These are phyloP conservation scores for Drosophila tropicalis DNA, from an alignment of 1,140 invertebrate genomes.

Conservation along the genomic window DNA sequence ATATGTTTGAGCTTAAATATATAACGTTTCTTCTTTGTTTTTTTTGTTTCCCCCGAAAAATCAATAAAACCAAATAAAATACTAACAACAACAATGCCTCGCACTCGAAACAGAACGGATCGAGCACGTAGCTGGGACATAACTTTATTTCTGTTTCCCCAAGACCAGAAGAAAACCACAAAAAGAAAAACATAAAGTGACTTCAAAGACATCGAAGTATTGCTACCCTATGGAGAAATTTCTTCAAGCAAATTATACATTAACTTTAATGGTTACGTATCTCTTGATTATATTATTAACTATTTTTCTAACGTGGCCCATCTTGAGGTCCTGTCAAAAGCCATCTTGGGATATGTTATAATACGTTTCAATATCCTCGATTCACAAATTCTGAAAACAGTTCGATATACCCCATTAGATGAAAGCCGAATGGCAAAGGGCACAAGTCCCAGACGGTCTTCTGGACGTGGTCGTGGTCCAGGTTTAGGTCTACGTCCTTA, in stretches of 20 bases:
- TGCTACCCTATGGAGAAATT: background rate
- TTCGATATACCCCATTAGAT: background rate
- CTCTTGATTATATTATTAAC: no score
- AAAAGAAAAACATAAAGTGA: background rate
- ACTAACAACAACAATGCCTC: slow-evolving; percentile 23
- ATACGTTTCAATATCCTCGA: background rate
- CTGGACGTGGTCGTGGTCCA: slow-evolving; percentile 5
- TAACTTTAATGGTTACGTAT: no score
- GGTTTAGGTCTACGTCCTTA: slow-evolving; percentile 29
- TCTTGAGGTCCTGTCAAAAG: no score
- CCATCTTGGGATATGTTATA: no score
- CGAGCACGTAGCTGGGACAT: slow-evolving; percentile 30
- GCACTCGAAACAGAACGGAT: background rate
- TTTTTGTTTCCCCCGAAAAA: slow-evolving; percentile 52
- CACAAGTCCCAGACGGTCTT: slow-evolving; percentile 21
- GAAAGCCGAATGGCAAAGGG: background rate
- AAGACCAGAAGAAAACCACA: slow-evolving; percentile 7
- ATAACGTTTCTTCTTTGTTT: background rate
- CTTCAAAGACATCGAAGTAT: background rate
- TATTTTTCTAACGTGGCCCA: no score
- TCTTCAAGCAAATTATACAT: background rate
- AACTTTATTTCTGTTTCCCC: slow-evolving; percentile 48
- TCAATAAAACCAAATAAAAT: slow-evolving; percentile 79
- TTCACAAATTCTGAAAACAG: background rate
- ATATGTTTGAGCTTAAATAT: background rate